These are phyloP conservation scores for Acronicta leporina DNA, from an alignment of 2,888 invertebrate genomes.

Conservation along the genomic window DNA sequence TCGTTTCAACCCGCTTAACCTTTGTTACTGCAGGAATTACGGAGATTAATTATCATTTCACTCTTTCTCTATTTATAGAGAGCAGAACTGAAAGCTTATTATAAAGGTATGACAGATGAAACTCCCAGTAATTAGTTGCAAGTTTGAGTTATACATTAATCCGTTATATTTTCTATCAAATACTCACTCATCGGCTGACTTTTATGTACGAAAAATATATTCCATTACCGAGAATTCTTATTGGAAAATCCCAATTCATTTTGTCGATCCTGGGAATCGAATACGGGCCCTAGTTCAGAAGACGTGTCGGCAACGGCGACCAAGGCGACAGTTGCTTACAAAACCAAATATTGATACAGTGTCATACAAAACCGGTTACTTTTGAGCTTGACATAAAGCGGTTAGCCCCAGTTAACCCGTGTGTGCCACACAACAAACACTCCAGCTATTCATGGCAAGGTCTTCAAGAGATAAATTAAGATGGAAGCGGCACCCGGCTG, in stretches of 20 bases:
- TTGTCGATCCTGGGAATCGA: too few relatives aligned
- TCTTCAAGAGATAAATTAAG: slow-evolving; percentile 58
- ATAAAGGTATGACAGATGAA: background rate
- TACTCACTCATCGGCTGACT: background rate
- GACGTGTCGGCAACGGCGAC: too few relatives aligned
- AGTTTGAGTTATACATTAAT: background rate
- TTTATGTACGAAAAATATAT: background rate
- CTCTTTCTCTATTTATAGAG: slow-evolving; percentile 15
- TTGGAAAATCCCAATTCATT: too few relatives aligned
- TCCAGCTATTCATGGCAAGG: slow-evolving; percentile 49
- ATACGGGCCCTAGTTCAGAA: too few relatives aligned
- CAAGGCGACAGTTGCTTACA: background rate
- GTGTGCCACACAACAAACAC: slow-evolving; percentile 53
- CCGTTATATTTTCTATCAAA: too few relatives aligned
- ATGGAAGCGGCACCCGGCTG: slow-evolving; percentile 60
- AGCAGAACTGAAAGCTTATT: slow-evolving; percentile 8
- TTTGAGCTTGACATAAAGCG: slow-evolving; percentile 23
- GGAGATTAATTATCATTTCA: slow-evolving; percentile 34
- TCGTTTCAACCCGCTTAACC: slow-evolving; percentile 43
- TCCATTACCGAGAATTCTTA: too few relatives aligned
- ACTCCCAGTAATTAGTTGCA: background rate
- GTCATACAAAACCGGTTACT: slow-evolving; percentile 25
- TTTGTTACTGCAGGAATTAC: slow-evolving; percentile 37
- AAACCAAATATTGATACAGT: background rate
- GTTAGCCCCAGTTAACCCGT: slow-evolving; percentile 49